Percentiles rank a stretch among this genome's conserved stretches.
Evolutionary conservation across 2,888 invertebrate species (phyloP).

Genomic region (Phyllotreta striolata): DNA sequence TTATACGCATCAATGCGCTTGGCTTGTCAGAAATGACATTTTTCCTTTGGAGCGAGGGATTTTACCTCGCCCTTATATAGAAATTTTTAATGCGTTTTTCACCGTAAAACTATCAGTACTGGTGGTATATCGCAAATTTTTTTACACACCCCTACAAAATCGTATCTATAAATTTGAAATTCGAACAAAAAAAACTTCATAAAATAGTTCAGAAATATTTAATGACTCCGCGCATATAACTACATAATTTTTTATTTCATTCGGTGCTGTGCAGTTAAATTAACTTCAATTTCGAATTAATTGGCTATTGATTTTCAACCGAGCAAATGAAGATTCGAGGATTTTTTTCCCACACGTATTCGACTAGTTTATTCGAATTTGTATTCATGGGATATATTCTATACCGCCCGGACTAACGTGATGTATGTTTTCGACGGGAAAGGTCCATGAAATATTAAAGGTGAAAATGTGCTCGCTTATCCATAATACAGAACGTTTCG

Average conservation of each 20-base stretch:
- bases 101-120: conserved; percentile 13
- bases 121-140: not conserved
- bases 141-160: too few species aligned
- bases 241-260: too few species aligned
- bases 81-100: conserved; percentile 39
- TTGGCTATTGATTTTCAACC: too few species aligned
- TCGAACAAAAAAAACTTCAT: conserved; percentile 3
- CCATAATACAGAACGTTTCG: conserved; percentile 24
- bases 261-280: too few species aligned
- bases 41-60: conserved; percentile 20
- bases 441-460: conserved; percentile 41
- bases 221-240: too few species aligned
- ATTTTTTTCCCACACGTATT: too few species aligned
- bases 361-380: too few species aligned
- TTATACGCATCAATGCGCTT: conserved; percentile 22
- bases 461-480: conserved; percentile 28
- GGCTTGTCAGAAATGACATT: conserved; percentile 28
- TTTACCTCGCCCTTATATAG: conserved; percentile 30
- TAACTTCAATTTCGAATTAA: too few species aligned
- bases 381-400: too few species aligned
- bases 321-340: too few species aligned
- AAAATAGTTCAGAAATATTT: too few species aligned
- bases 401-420: conserved; percentile 6
- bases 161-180: too few species aligned
- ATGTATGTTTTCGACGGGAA: conserved; percentile 39